Evolutionary conservation across 2,888 invertebrate species (phyloP).

Genomic region (Lasioglossum marginatum): DNA sequence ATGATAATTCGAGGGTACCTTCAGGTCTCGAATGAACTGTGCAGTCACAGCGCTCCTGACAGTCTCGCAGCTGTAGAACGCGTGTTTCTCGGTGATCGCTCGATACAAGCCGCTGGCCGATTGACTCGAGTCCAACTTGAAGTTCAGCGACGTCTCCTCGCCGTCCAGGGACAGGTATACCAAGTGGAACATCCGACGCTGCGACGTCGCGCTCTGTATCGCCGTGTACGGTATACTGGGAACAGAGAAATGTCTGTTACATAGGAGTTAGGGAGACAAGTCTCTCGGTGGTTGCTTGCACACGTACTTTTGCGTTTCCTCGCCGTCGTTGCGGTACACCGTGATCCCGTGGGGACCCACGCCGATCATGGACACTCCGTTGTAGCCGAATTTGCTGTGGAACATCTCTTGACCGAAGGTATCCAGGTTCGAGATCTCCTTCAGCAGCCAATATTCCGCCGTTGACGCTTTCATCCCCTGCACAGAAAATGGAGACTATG

Average conservation of each 20-base stretch:
- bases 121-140: slow-evolving; percentile 92
- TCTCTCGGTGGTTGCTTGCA: not conserved
- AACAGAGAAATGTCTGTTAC: not conserved
- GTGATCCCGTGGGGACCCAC: slow-evolving; percentile 94
- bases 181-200: slow-evolving; percentile 90
- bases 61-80: slow-evolving; percentile 97
- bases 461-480: slow-evolving; percentile 90
- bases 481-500: not conserved
- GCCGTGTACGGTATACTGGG: slow-evolving; percentile 92
- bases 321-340: slow-evolving; percentile 89
- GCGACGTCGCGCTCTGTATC: slow-evolving; percentile 92
- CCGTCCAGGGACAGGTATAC: slow-evolving; percentile 90
- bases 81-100: slow-evolving; percentile 95
- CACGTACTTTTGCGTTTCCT: slow-evolving; percentile 87
- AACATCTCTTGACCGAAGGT: slow-evolving; percentile 95
- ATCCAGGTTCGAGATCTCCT: slow-evolving; percentile 91
- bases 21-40: slow-evolving; percentile 95
- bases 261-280: too few relatives aligned
- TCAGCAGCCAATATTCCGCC: slow-evolving; percentile 93
- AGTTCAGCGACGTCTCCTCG: slow-evolving; percentile 89
- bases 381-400: slow-evolving; percentile 88
- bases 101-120: slow-evolving; percentile 93
- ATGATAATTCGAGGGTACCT: slow-evolving; percentile 84
- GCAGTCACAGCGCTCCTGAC: slow-evolving; percentile 94
- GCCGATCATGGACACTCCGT: slow-evolving; percentile 87